Conservation (phyloP, 2,113 vertebrate species). For the Festucalex cinctus region DNA sequence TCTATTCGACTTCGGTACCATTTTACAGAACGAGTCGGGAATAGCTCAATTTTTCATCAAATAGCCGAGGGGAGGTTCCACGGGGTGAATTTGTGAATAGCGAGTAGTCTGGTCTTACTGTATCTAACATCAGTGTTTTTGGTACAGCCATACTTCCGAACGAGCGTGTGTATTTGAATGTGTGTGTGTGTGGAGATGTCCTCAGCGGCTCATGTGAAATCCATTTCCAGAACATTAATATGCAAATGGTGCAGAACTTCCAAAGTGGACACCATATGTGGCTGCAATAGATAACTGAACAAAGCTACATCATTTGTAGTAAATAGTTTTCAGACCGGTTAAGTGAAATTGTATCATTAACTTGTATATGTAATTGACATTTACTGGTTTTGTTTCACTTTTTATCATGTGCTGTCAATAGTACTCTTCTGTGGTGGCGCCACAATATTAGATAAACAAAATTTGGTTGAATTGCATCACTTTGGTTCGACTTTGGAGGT, state of each 20-base stretch:
- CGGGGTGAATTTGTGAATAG: neutral
- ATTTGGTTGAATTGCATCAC: neutral
- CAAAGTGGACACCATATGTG: neutral
- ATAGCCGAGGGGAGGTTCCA: neutral
- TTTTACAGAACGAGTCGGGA: neutral
- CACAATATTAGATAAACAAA: neutral
- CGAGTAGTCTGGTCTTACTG: neutral
- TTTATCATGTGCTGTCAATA: too few relatives aligned
- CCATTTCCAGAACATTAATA: constrained; percentile 44
- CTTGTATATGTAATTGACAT: too few relatives aligned
- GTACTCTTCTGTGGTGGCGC: too few relatives aligned
- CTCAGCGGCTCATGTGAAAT: constrained; percentile 29
- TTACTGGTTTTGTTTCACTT: too few relatives aligned
- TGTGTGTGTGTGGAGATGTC: neutral
- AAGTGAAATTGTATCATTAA: too few relatives aligned
- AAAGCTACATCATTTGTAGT: too few relatives aligned
- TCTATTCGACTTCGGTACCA: too few relatives aligned
- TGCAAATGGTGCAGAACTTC: constrained; percentile 35
- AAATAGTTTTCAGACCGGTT: too few relatives aligned
- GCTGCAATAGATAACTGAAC: too few relatives aligned
- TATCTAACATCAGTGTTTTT: constrained; percentile 18
- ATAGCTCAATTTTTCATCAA: neutral
- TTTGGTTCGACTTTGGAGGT: neutral
- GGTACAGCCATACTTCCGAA: constrained; percentile 51
- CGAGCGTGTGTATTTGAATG: neutral